Evolutionary conservation across 2,113 vertebrate species (phyloP).

Genomic region (Daboia siamensis): DNA sequence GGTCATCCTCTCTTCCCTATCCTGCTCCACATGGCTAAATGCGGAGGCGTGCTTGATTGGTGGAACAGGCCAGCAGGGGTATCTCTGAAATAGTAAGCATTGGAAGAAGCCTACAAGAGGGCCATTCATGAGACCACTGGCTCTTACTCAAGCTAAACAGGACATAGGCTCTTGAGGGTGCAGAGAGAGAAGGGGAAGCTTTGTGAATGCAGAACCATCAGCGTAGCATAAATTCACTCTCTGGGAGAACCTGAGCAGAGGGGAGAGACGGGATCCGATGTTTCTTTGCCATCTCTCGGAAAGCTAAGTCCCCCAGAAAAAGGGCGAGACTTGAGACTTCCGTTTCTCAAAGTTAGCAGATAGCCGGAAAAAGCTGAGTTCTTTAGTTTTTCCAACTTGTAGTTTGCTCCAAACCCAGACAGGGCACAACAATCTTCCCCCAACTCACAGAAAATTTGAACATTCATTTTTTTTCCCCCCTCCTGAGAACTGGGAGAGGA

Average conservation of each 20-base stretch:
- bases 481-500: not conserved
- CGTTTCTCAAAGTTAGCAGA: not conserved
- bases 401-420: not conserved
- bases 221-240: not conserved
- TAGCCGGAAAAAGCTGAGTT: not conserved
- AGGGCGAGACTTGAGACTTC: not conserved
- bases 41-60: not conserved
- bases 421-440: not conserved
- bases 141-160: slow-evolving; percentile 55
- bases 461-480: not conserved
- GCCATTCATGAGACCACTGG: slow-evolving; percentile 43
- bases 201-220: slow-evolving; percentile 25
- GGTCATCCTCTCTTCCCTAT: not conserved
- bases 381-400: not conserved
- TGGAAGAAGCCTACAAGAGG: slow-evolving; percentile 40
- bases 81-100: fast-evolving
- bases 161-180: fast-evolving
- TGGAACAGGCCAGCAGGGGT: slow-evolving; percentile 10
- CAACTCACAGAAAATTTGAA: not conserved
- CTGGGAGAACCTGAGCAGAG: not conserved
- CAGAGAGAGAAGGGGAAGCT: not conserved
- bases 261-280: not conserved
- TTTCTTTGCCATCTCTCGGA: not conserved
- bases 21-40: not conserved
- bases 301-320: not conserved